Evolutionary conservation across 2,113 vertebrate genomes (phyloP).

Genomic region (Nasalis larvatus): DNA sequence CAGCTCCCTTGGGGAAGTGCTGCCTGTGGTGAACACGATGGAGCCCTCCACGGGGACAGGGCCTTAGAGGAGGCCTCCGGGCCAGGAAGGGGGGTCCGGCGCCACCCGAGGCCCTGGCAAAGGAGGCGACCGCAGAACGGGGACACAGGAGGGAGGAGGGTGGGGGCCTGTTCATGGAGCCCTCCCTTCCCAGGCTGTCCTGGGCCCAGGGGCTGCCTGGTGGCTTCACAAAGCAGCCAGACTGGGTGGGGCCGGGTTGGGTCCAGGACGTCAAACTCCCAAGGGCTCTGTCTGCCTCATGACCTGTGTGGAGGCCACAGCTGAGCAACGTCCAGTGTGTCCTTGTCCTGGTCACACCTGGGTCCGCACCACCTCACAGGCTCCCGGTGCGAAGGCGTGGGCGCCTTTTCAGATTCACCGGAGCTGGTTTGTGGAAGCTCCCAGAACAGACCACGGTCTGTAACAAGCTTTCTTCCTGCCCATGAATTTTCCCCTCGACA

Average conservation of each 20-base stretch:
- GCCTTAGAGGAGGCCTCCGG: too few relatives aligned
- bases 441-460: not conserved
- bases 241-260: not conserved
- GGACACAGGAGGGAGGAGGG: not conserved
- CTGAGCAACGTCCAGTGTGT: not conserved
- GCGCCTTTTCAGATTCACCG: not conserved
- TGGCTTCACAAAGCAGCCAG: not conserved
- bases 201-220: too few relatives aligned
- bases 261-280: not conserved
- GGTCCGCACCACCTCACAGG: fast-evolving
- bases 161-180: fast-evolving
- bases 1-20: not conserved
- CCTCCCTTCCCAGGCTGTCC: not conserved
- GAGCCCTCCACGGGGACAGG: not conserved
- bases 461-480: not conserved
- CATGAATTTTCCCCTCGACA: not conserved
- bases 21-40: too few relatives aligned
- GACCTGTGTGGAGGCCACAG: not conserved
- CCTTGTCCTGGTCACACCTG: not conserved
- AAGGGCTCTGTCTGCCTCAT: too few relatives aligned
- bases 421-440: not conserved
- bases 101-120: not conserved
- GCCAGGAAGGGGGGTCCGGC: not conserved
- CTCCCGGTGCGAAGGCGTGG: not conserved
- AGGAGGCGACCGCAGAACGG: fast-evolving